Evolutionary conservation across 2,797 vertebrate genomes (phyloP).

Genomic region (Pampus argenteus): DNA sequence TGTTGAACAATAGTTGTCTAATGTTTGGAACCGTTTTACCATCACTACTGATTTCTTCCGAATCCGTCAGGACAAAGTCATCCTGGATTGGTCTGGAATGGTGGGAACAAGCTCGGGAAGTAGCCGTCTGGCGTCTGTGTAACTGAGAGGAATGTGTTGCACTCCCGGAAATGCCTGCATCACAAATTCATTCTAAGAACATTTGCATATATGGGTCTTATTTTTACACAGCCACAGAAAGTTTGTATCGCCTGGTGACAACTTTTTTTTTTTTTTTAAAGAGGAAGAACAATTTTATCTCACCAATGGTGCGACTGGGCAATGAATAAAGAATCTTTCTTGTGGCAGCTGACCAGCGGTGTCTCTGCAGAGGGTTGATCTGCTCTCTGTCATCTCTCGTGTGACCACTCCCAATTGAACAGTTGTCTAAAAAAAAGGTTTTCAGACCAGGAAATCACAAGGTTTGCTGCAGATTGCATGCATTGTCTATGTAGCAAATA

Average conservation of each 20-base stretch:
- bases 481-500: too few species aligned
- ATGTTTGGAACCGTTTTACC: slow-evolving; percentile 5
- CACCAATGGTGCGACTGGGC: slow-evolving; percentile 91
- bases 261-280: neutral
- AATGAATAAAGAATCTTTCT: slow-evolving; percentile 85
- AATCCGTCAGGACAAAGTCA: slow-evolving; percentile 61
- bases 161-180: slow-evolving; percentile 72
- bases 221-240: neutral
- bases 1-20: neutral
- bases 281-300: slow-evolving; percentile 38
- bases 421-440: slow-evolving; percentile 45
- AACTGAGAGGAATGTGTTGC: slow-evolving; percentile 69
- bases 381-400: neutral
- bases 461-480: too few species aligned
- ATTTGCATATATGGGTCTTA: neutral
- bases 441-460: neutral
- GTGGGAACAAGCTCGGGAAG: slow-evolving; percentile 54
- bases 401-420: accelerated
- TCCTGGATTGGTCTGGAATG: slow-evolving; percentile 67
- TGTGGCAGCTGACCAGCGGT: slow-evolving; percentile 69
- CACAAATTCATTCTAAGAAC: slow-evolving; percentile 15
- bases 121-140: slow-evolving; percentile 54
- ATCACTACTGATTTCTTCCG: slow-evolving; percentile 62
- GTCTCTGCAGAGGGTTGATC: slow-evolving; percentile 15
- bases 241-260: neutral